phyloP scores from a whole-genome alignment of 2,888 invertebrate species.

The Harpagoxenus sublaevis region DNA sequence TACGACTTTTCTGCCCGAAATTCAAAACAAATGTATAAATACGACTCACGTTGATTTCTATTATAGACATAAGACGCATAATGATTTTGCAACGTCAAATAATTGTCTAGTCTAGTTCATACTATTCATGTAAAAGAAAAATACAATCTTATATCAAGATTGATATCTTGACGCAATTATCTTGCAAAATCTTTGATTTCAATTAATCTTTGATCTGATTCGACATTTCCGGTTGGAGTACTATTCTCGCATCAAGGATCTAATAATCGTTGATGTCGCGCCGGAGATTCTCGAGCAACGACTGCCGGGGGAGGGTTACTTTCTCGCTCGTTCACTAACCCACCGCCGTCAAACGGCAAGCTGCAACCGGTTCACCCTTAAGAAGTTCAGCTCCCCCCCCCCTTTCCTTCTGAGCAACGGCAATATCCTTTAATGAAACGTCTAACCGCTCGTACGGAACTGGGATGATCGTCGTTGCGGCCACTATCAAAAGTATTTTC shows the following conservation, averaged over 20 bases:
- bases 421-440: conserved; percentile 81
- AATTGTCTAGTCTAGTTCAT: not conserved
- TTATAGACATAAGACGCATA: not conserved
- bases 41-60: not conserved
- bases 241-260: conserved; percentile 50
- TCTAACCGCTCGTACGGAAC: conserved; percentile 66
- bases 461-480: conserved; percentile 58
- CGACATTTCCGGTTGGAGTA: conserved; percentile 44
- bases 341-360: conserved; percentile 30
- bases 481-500: conserved; percentile 71
- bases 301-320: conserved; percentile 8
- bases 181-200: conserved; percentile 16
- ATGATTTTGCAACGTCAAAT: not conserved
- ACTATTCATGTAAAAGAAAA: not conserved
- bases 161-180: not conserved
- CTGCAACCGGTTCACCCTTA: conserved; percentile 49
- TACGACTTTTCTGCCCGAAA: not conserved
- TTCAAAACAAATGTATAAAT: conserved; percentile 8
- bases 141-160: not conserved
- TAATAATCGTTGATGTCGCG: conserved; percentile 65
- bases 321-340: conserved; percentile 28
- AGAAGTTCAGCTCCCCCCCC: conserved; percentile 15
- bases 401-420: conserved; percentile 38
- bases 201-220: conserved; percentile 48
- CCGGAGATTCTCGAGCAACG: conserved; percentile 37